Evolutionary conservation across 2,113 vertebrate genomes (phyloP).

Genomic region (Chloropsis hardwickii): DNA sequence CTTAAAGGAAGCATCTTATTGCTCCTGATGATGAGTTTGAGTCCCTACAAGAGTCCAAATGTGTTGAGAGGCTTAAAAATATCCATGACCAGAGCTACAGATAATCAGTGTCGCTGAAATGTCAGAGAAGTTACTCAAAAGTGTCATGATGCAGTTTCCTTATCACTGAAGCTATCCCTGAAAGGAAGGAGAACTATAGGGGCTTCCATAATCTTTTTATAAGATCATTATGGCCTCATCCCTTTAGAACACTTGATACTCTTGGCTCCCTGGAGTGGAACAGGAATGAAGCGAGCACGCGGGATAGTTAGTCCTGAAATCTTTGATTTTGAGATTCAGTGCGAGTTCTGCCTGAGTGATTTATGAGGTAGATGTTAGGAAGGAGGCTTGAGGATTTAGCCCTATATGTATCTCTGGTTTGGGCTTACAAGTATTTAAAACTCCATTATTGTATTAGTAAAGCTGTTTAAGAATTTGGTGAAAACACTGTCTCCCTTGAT

Average conservation of each 20-base stretch:
- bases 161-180: constrained; percentile 26
- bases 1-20: constrained; percentile 1
- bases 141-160: constrained; percentile 11
- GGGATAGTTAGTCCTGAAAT: neutral
- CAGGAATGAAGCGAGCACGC: neutral
- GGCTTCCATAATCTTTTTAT: constrained; percentile 28
- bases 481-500: constrained; percentile 55
- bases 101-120: constrained; percentile 49
- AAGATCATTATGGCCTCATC: constrained; percentile 33
- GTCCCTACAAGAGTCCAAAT: neutral
- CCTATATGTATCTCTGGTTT: neutral
- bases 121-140: constrained; percentile 39
- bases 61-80: constrained; percentile 48
- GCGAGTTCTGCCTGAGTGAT: neutral
- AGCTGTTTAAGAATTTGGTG: constrained; percentile 27
- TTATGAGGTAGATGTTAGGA: neutral
- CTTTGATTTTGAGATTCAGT: neutral
- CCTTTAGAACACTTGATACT: constrained; percentile 19
- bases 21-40: neutral
- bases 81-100: constrained; percentile 13
- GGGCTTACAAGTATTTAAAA: neutral
- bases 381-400: neutral
- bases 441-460: constrained; percentile 19
- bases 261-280: neutral
- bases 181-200: neutral